Conservation (phyloP, 1,140 invertebrate genomes). For the Brachionus angularis region DNA sequence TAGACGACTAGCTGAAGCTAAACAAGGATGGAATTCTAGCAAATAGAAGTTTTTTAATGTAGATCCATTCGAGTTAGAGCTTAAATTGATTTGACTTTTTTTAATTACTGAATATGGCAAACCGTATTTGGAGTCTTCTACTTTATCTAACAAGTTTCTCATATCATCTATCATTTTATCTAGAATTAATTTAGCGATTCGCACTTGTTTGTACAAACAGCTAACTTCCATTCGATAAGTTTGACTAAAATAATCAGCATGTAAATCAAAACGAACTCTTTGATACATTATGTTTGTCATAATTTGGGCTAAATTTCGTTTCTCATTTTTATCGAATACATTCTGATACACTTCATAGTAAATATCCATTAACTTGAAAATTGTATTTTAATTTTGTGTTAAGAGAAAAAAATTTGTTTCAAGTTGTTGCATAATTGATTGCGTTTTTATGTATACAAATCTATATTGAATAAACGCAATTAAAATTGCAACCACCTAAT, state of each 20-base stretch:
- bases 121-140: slow-evolving; percentile 14
- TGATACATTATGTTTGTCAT: slow-evolving; percentile 56
- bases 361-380: slow-evolving; percentile 53
- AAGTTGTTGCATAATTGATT: too few relatives aligned
- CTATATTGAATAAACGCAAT: too few relatives aligned
- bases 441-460: too few relatives aligned
- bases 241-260: slow-evolving; percentile 51
- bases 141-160: slow-evolving; percentile 31
- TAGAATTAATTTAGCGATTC: slow-evolving; percentile 51
- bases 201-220: slow-evolving; percentile 49
- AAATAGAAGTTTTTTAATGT: slow-evolving; percentile 55
- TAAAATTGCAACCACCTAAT: too few relatives aligned
- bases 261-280: slow-evolving; percentile 53
- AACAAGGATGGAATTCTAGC: slow-evolving; percentile 56
- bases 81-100: slow-evolving; percentile 19
- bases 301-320: slow-evolving; percentile 51
- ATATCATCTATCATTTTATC: slow-evolving; percentile 46
- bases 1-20: slow-evolving; percentile 53
- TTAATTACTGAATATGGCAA: background rate
- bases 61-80: slow-evolving; percentile 47
- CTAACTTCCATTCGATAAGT: slow-evolving; percentile 53
- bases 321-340: slow-evolving; percentile 56
- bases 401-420: too few relatives aligned
- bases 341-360: slow-evolving; percentile 58
- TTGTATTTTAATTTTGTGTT: too few relatives aligned